These are phyloP conservation scores for Chrysina gloriosa DNA, from an alignment of 2,888 invertebrate genomes.

Conservation along the genomic window DNA sequence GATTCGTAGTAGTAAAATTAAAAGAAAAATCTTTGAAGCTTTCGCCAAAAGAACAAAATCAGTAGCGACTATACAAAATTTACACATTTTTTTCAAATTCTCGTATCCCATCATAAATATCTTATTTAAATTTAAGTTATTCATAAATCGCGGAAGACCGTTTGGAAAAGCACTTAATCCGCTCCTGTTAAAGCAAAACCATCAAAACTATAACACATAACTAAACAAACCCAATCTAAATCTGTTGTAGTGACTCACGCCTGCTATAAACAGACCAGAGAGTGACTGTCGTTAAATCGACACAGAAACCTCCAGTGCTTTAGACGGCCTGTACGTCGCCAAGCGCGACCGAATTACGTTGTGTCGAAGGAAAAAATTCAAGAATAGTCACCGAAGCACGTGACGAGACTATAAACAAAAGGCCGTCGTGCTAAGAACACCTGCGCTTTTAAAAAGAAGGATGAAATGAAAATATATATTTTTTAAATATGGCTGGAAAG, in stretches of 20 bases:
- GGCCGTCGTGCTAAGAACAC: slow-evolving; percentile 18
- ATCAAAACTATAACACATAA: slow-evolving; percentile 54
- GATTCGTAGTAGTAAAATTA: background rate
- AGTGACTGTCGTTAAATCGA: slow-evolving; percentile 44
- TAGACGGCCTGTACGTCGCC: slow-evolving; percentile 32
- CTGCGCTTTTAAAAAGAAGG: slow-evolving; percentile 25
- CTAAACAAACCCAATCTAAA: slow-evolving; percentile 61
- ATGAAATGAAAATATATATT: slow-evolving; percentile 16
- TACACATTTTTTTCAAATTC: background rate
- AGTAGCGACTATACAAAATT: background rate
- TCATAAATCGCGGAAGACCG: slow-evolving; percentile 7
- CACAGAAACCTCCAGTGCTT: slow-evolving; percentile 35
- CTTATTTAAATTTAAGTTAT: slow-evolving; percentile 10
- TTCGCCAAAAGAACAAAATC: background rate
- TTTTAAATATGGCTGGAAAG: no score
- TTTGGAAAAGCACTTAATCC: slow-evolving; percentile 20
- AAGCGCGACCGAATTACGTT: slow-evolving; percentile 34
- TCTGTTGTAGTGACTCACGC: slow-evolving; percentile 56
- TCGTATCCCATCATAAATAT: background rate
- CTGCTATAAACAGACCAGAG: slow-evolving; percentile 53
- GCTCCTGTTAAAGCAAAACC: slow-evolving; percentile 48
- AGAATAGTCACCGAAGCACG: slow-evolving; percentile 24
- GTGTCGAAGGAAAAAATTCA: slow-evolving; percentile 7
- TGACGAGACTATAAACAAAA: slow-evolving; percentile 30
- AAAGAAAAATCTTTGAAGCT: background rate